Evolutionary conservation across 2,797 vertebrate genomes (phyloP).

Genomic region (Ctenosaura bakeri): DNA sequence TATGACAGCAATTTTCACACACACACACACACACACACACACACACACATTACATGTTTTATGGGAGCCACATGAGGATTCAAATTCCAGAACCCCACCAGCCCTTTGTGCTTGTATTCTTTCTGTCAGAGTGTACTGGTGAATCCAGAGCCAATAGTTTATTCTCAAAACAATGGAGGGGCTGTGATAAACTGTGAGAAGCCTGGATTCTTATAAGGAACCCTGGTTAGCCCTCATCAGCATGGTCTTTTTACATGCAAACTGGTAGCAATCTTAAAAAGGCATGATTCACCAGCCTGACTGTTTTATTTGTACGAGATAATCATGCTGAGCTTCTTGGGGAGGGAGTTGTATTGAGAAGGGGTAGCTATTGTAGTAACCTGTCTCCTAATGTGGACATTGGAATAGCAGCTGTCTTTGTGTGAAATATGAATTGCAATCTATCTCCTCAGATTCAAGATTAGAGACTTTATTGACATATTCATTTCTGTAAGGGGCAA

Average conservation of each 20-base stretch:
- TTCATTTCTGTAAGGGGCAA: neutral
- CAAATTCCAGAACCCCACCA: neutral
- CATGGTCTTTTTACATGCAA: neutral
- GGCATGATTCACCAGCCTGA: neutral
- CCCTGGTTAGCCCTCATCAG: neutral
- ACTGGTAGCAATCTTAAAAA: neutral
- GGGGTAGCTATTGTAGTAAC: neutral
- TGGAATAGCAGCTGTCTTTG: neutral
- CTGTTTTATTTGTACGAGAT: neutral
- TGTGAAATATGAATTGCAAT: neutral
- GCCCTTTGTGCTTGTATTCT: neutral
- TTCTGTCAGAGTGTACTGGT: neutral
- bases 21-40: no score
- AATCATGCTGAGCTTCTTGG: no score
- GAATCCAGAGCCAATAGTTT: neutral
- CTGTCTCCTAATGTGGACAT: neutral
- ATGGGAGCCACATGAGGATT: neutral
- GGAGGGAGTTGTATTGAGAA: no score
- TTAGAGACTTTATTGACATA: neutral
- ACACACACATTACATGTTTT: neutral
- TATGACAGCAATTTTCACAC: no score
- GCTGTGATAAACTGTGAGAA: neutral
- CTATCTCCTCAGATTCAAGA: neutral
- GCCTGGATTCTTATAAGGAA: neutral
- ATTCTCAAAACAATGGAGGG: neutral